phyloP scores from a whole-genome alignment of 2,113 vertebrate species.

The Tetrao urogallus region DNA sequence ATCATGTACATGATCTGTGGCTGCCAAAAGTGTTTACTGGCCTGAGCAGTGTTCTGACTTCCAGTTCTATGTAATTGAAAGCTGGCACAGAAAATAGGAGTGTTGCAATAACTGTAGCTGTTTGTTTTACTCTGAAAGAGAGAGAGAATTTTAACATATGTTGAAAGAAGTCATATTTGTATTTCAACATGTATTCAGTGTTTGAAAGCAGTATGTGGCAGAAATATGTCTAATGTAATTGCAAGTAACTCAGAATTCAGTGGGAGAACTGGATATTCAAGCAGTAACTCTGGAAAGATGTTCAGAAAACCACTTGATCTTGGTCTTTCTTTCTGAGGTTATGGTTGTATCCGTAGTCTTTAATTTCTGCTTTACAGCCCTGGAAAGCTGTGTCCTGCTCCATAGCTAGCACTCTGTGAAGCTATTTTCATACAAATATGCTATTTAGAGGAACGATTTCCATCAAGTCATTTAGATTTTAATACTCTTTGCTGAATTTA shows the following conservation, averaged over 20 bases:
- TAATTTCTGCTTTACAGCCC: neutral
- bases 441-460: neutral
- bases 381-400: neutral
- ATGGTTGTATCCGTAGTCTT: neutral
- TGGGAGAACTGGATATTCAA: neutral
- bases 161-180: conserved; percentile 21
- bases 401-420: neutral
- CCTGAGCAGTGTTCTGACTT: neutral
- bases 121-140: conserved; percentile 14
- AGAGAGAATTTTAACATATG: conserved; percentile 2
- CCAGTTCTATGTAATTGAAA: neutral
- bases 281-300: neutral
- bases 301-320: neutral
- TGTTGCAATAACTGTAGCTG: neutral
- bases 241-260: neutral
- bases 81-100: neutral
- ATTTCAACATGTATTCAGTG: neutral
- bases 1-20: neutral
- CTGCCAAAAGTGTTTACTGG: neutral
- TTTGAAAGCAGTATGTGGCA: neutral
- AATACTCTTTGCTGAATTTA: neutral
- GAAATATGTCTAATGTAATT: conserved; percentile 8
- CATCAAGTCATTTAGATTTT: neutral
- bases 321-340: neutral
- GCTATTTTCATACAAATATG: neutral